A percentile compares a stretch with the other conserved stretches of the same genome.
Evolutionary conservation across 2,797 vertebrate genomes (phyloP).

Genomic region (Taeniopygia guttata): DNA sequence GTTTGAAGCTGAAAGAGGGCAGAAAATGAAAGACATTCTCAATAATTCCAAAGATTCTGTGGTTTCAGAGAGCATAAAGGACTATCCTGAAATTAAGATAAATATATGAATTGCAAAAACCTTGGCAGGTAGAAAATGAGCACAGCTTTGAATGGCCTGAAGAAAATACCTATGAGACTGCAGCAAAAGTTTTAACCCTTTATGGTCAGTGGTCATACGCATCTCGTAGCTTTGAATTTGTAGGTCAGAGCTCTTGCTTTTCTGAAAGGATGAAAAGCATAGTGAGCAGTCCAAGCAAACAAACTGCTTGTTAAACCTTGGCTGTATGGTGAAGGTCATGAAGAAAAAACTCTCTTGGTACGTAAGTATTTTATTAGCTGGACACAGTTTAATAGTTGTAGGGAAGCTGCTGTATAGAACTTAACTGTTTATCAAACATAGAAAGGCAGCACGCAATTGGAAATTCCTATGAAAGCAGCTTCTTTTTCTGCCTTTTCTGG

Average conservation of each 20-base stretch:
- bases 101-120: background rate
- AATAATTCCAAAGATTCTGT: background rate
- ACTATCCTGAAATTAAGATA: slow-evolving; percentile 25
- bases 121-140: background rate
- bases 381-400: background rate
- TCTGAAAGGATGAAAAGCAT: background rate
- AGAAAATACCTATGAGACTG: background rate
- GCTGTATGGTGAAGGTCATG: background rate
- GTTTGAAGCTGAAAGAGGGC: background rate
- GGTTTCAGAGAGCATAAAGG: background rate
- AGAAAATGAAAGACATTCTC: background rate
- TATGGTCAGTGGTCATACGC: background rate
- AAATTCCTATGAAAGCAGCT: background rate
- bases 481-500: background rate
- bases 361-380: background rate
- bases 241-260: background rate
- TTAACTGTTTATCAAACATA: background rate
- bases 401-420: background rate
- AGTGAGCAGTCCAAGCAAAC: background rate
- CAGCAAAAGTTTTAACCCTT: background rate
- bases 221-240: background rate
- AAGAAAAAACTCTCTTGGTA: background rate
- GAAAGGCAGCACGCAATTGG: background rate
- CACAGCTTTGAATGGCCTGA: background rate
- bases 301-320: background rate